Percentiles rank a stretch among this genome's conserved stretches.
These are phyloP conservation scores for Arnoldichthys spilopterus DNA, from an alignment of 2,797 vertebrate species.

Conservation along the genomic window DNA sequence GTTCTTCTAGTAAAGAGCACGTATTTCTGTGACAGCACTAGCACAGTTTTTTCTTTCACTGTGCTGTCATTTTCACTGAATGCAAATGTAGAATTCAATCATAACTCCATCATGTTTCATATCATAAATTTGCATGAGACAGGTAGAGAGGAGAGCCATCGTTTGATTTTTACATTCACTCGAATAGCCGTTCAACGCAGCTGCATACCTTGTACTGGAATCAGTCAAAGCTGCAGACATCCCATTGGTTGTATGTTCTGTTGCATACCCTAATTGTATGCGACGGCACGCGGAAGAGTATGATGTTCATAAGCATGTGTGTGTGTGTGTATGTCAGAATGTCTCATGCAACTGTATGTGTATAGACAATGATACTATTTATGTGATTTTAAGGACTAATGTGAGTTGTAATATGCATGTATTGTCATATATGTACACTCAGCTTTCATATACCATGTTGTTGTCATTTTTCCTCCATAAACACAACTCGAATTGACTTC, in stretches of 20 bases:
- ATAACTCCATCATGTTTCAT: conserved; percentile 75
- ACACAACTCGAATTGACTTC: background rate
- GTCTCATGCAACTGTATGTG: conserved; percentile 30
- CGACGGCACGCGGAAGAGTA: conserved; percentile 77
- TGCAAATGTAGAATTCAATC: conserved; percentile 45
- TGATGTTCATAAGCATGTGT: conserved; percentile 18
- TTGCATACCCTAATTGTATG: conserved; percentile 81
- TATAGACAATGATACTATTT: background rate
- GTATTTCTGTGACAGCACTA: conserved; percentile 22
- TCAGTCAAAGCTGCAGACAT: conserved; percentile 21
- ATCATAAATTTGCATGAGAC: conserved; percentile 75
- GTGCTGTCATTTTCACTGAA: conserved; percentile 52
- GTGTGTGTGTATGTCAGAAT: conserved; percentile 28
- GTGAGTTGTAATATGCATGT: conserved; percentile 11
- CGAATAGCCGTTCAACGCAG: background rate
- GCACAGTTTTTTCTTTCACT: conserved; percentile 54
- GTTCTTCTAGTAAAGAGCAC: background rate
- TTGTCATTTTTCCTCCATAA: background rate
- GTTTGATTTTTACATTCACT: conserved; percentile 12
- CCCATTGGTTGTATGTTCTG: conserved; percentile 65
- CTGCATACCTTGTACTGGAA: background rate
- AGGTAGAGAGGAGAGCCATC: conserved; percentile 61
- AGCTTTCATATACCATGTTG: conserved; percentile 31
- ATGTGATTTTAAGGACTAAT: background rate
- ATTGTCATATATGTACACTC: conserved; percentile 6